Percentiles rank a stretch among this genome's conserved stretches.
phyloP scores from a whole-genome alignment of 2,113 vertebrate genomes.

The Odontesthes bonariensis region DNA sequence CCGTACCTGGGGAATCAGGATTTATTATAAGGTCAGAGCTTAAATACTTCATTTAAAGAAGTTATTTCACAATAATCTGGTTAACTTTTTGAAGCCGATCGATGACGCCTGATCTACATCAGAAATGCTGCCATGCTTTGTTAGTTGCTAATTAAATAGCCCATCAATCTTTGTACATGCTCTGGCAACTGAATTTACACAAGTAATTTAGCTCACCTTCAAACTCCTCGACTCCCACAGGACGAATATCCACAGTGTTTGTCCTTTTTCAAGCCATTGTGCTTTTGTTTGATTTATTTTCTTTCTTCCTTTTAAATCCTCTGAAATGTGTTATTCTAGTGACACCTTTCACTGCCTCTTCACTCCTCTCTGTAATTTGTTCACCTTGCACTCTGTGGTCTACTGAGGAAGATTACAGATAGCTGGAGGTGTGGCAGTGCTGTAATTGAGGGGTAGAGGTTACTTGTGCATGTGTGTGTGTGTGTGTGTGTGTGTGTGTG shows the following conservation, averaged over 20 bases:
- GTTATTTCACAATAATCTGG: conserved; percentile 50
- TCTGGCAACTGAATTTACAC: conserved; percentile 36
- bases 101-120: conserved; percentile 45
- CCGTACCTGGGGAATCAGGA: conserved; percentile 43
- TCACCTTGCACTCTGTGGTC: conserved; percentile 37
- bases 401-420: conserved; percentile 62
- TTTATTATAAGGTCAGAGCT: conserved; percentile 62
- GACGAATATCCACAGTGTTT: conserved; percentile 46
- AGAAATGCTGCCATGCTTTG: conserved; percentile 35
- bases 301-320: conserved; percentile 35
- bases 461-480: conserved; percentile 14
- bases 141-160: conserved; percentile 53
- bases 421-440: conserved; percentile 60
- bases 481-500: conserved; percentile 23
- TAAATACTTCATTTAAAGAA: conserved; percentile 54
- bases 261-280: conserved; percentile 50
- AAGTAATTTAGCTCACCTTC: conserved; percentile 68
- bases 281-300: conserved; percentile 26
- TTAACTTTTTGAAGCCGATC: conserved; percentile 50
- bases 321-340: conserved; percentile 45
- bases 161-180: conserved; percentile 47
- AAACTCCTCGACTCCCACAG: conserved; percentile 52
- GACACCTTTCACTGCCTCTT: conserved; percentile 48
- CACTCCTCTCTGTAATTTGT: conserved; percentile 39
- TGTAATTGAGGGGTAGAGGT: conserved; percentile 57